phyloP scores from a whole-genome alignment of 2,113 vertebrate species.

The Hystrix brachyura region DNA sequence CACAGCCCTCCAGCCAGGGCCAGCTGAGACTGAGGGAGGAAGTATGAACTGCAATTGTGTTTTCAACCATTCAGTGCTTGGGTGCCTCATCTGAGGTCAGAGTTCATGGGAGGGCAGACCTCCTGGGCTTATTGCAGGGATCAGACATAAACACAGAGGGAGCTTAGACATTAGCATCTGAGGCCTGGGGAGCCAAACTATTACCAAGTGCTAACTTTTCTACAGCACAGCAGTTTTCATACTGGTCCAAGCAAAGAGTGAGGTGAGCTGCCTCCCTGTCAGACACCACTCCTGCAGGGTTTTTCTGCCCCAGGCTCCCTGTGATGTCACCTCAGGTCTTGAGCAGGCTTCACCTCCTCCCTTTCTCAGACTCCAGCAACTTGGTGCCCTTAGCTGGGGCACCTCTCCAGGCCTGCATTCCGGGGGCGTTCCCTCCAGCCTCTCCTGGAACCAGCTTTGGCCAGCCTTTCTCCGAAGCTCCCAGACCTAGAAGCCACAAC shows the following conservation, averaged over 20 bases:
- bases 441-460: background rate
- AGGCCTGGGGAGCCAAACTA: background rate
- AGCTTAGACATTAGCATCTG: background rate
- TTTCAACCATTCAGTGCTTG: background rate
- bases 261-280: fast-evolving
- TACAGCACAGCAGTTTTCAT: background rate
- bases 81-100: background rate
- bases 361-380: no score
- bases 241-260: fast-evolving
- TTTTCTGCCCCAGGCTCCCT: fast-evolving
- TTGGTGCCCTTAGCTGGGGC: fast-evolving
- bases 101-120: background rate
- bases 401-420: background rate
- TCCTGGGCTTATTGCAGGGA: fast-evolving
- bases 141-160: fast-evolving
- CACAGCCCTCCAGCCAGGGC: background rate
- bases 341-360: background rate
- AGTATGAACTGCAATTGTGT: no score
- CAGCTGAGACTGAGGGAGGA: fast-evolving
- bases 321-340: background rate
- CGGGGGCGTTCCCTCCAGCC: fast-evolving
- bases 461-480: background rate
- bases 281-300: fast-evolving
- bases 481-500: no score
- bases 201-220: fast-evolving